A percentile compares a stretch with the other conserved stretches of the same genome.
phyloP scores from a whole-genome alignment of 92 coral and sea anemone species.

The Phenganax subtilis region DNA sequence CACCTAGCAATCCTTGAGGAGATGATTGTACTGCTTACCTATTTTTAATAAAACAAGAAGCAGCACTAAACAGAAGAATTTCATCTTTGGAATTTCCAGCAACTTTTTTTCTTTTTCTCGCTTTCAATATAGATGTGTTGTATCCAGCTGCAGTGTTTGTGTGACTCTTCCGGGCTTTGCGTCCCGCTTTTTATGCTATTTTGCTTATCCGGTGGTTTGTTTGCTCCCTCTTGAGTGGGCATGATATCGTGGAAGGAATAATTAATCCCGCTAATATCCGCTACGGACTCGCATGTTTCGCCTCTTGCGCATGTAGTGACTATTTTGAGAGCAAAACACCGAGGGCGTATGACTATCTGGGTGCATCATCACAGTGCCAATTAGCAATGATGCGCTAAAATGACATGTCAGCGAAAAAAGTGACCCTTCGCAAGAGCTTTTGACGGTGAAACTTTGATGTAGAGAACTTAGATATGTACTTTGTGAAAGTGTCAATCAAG shows the following conservation, averaged over 20 bases:
- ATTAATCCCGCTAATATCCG: slow-evolving; percentile 30
- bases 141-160: slow-evolving; percentile 14
- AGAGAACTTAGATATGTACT: no score
- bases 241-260: slow-evolving; percentile 23
- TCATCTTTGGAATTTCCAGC: neutral
- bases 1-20: neutral
- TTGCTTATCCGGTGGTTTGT: slow-evolving; percentile 30
- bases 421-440: no score
- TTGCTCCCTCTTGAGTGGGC: slow-evolving; percentile 29
- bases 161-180: slow-evolving; percentile 27
- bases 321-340: slow-evolving; percentile 10
- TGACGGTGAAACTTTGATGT: no score
- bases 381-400: no score
- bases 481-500: neutral
- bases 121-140: neutral
- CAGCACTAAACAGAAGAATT: slow-evolving; percentile 1
- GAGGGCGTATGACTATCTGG: neutral
- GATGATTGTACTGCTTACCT: neutral
- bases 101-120: neutral
- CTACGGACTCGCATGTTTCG: neutral
- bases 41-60: neutral
- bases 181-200: slow-evolving; percentile 21
- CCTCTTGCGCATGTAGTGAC: slow-evolving; percentile 12
- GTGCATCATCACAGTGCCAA: neutral
- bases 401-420: no score